phyloP scores from a whole-genome alignment of 2,797 vertebrate genomes.

The Tenualosa ilisha region DNA sequence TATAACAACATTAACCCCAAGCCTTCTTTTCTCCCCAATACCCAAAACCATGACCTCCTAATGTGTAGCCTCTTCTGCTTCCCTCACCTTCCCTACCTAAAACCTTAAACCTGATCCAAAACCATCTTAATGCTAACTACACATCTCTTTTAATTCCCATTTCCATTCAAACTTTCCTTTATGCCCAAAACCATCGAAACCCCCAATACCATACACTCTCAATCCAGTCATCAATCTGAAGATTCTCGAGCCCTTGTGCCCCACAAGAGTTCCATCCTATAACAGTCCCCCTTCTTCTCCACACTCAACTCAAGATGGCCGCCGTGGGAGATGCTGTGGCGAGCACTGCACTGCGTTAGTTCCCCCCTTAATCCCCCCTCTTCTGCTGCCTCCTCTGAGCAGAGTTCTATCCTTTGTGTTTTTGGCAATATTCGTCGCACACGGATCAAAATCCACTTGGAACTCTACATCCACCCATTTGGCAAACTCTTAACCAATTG shows the following conservation, averaged over 20 bases:
- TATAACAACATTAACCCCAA: neutral
- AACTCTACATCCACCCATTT: neutral
- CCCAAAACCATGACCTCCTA: neutral
- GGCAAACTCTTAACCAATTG: conserved; percentile 78
- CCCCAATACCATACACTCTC: neutral
- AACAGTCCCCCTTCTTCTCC: conserved; percentile 85
- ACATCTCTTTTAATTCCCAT: neutral
- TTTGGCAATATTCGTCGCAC: neutral
- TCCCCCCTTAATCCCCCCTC: neutral
- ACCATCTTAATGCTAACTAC: neutral
- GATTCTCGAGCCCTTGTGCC: conserved; percentile 79
- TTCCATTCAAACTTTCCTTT: conserved; percentile 35
- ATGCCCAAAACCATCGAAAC: neutral
- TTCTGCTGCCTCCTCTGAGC: conserved; percentile 9
- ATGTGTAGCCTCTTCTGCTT: neutral
- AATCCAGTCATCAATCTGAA: conserved; percentile 54
- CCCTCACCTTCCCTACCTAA: neutral
- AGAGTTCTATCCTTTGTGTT: conserved; percentile 61
- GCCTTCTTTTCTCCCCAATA: neutral
- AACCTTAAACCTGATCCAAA: neutral
- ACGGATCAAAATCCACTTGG: neutral
- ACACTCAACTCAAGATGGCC: conserved; percentile 66
- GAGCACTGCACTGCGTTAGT: conserved; percentile 60
- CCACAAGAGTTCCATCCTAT: conserved; percentile 76
- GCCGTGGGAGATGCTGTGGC: conserved; percentile 50